Percentiles rank a stretch among this genome's conserved stretches.
phyloP scores from a whole-genome alignment of 2,888 invertebrate species.

The Salticus scenicus region DNA sequence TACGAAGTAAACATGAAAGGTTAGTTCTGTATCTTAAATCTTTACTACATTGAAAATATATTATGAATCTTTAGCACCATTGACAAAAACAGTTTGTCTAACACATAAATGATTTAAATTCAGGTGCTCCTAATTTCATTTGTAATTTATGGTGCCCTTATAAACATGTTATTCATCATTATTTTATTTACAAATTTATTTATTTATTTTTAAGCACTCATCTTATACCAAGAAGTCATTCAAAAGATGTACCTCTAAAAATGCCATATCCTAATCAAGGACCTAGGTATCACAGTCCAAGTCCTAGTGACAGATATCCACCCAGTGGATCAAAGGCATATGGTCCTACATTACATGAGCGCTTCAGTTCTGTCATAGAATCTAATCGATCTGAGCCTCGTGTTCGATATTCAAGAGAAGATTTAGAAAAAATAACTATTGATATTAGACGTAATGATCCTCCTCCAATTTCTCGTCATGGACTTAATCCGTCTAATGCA shows the following conservation, averaged over 20 bases:
- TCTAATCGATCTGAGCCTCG: constrained; percentile 33
- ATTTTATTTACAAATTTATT: too few species aligned
- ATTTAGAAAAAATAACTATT: constrained; percentile 64
- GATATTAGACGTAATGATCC: constrained; percentile 41
- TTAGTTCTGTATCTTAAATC: too few species aligned
- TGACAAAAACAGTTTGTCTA: too few species aligned
- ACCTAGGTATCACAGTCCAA: constrained; percentile 13
- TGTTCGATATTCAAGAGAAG: constrained; percentile 48
- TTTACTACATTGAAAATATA: too few species aligned
- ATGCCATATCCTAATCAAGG: not conserved
- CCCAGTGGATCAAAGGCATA: constrained; percentile 2
- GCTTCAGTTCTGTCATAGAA: constrained; percentile 48
- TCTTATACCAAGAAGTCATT: not conserved
- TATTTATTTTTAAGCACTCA: not conserved
- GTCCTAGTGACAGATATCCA: not conserved
- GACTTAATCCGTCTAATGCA: constrained; percentile 62
- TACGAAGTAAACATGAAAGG: not conserved
- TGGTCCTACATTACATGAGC: constrained; percentile 47
- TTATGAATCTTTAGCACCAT: too few species aligned
- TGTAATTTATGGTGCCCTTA: too few species aligned
- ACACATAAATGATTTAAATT: too few species aligned
- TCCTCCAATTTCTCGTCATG: constrained; percentile 35
- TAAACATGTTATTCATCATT: too few species aligned
- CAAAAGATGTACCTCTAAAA: not conserved
- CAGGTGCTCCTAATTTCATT: too few species aligned